phyloP scores from a whole-genome alignment of 53 echinoderm and acorn worm species.

The Holothuria leucospilota region DNA sequence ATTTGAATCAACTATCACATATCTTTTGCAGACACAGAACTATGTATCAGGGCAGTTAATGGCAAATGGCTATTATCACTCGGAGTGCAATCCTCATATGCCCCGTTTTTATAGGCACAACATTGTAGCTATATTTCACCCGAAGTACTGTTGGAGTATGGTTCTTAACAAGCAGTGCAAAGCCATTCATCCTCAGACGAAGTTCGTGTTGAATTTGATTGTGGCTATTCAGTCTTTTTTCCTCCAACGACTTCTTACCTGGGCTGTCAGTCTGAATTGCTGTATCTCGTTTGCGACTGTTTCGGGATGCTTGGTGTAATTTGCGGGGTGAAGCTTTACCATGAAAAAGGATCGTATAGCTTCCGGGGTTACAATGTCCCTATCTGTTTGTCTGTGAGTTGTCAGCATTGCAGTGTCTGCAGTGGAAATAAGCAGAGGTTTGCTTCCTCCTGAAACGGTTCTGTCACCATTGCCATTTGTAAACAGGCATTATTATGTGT shows the following conservation, averaged over 20 bases:
- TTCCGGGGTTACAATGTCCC: neutral
- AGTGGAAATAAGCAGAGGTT: neutral
- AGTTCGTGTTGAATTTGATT: too few species aligned
- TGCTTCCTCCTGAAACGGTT: neutral
- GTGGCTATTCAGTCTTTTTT: neutral
- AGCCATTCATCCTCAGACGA: too few species aligned
- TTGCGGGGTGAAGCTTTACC: conserved; percentile 19
- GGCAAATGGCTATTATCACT: neutral
- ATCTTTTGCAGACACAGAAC: too few species aligned
- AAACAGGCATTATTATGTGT: too few species aligned
- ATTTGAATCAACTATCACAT: too few species aligned
- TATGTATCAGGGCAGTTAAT: too few species aligned
- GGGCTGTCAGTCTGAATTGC: neutral
- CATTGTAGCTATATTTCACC: neutral
- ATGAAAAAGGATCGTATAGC: conserved; percentile 7
- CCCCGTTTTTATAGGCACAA: neutral
- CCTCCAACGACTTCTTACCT: conserved; percentile 3
- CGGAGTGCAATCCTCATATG: conserved; percentile 28
- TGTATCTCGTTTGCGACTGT: neutral
- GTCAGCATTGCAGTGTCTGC: neutral
- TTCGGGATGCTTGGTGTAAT: neutral
- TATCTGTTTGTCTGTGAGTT: neutral
- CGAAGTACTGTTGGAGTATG: neutral
- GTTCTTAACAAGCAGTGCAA: neutral
- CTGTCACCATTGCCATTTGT: too few species aligned